Evolutionary conservation across 2,113 vertebrate species (phyloP), one percentile per base, ranked within the genome.

Genomic region (Pluvianellus socialis): DNA sequence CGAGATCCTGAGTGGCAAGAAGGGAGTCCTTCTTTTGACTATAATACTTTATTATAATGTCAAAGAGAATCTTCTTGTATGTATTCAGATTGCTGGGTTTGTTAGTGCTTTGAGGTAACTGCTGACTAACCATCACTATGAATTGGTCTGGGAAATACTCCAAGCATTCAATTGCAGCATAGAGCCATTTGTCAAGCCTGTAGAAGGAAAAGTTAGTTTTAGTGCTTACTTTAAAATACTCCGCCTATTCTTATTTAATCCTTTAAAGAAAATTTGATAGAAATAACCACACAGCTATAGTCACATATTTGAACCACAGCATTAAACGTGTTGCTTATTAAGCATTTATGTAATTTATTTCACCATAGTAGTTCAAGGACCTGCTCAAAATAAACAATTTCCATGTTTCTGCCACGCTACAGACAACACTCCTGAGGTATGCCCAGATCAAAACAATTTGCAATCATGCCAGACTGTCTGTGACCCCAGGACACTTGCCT

Each of bases 121-220:
- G 98, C 90, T 99, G 98, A 66, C 96, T 98, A 79, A 98, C 97
- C 32, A 90, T 97, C 87, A 99, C 97, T 23, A 99, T 97, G 93
- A 99, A 96, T 50, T 99, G 98, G 96, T 99, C 98, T 20, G 99
- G 99, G 90, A 99, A 99, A 96, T 98, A 98, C 85, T 99, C 99
- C 92, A 99, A 97, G 88, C 98, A 99, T 92, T 99, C 98, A 70
- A 98, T 91, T 18, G 98, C 98, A 61, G 98, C 98, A 47, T 76
- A 96, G 84, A 99, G 97, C 99, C 98, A 99, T 18, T 71, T 94
- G 83, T 99, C 98, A 96, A 98, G 86, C 68, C 99, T 99, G 82
- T 13, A 81, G 55, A 81, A 73, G 62, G 35, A 88, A 95, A 96
- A 92, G 58, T 44, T 77, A 75, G 26, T 76, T 94, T 94, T 79